Evolutionary conservation across 30 jellyfish, hydroid and myxozoan genomes (phyloP).

Genomic region (Aurelia coerulea): DNA sequence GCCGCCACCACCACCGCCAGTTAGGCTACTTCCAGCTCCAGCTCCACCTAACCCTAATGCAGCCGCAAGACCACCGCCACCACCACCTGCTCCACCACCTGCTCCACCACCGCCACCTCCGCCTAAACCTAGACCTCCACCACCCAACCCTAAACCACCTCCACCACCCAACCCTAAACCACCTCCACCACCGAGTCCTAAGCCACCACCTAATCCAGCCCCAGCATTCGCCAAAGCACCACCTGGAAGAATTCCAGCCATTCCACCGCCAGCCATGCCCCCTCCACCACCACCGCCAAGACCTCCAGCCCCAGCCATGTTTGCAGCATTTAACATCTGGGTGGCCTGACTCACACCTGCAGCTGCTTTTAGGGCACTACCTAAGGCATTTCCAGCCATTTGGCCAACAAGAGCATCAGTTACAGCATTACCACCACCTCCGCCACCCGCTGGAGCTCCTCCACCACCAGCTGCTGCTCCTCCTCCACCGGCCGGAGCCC

Average conservation of each 20-base stretch:
- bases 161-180: constrained; percentile 9
- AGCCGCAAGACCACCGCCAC: constrained; percentile 49
- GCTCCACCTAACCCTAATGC: constrained; percentile 21
- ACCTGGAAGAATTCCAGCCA: constrained; percentile 40
- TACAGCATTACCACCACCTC: constrained; percentile 32
- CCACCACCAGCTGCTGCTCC: constrained; percentile 33
- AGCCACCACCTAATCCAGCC: constrained; percentile 57
- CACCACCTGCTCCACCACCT: background rate
- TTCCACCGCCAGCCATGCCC: constrained; percentile 30
- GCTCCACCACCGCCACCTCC: background rate
- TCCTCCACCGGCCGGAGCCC: constrained; percentile 39
- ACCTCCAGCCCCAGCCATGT: constrained; percentile 37
- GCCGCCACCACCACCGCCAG: no score
- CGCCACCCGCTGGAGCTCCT: constrained; percentile 3
- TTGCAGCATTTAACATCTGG: constrained; percentile 34
- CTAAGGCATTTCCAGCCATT: constrained; percentile 69
- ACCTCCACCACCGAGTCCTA: background rate
- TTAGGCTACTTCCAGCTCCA: constrained; percentile 38
- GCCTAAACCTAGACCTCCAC: background rate
- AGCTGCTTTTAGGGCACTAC: constrained; percentile 66
- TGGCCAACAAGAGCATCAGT: constrained; percentile 45
- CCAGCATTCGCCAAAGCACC: constrained; percentile 43
- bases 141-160: constrained; percentile 3
- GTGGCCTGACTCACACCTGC: constrained; percentile 58
- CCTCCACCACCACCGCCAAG: constrained; percentile 11